These are phyloP conservation scores for Clepsis dumicolana DNA, from an alignment of 2,888 invertebrate species.

Conservation along the genomic window DNA sequence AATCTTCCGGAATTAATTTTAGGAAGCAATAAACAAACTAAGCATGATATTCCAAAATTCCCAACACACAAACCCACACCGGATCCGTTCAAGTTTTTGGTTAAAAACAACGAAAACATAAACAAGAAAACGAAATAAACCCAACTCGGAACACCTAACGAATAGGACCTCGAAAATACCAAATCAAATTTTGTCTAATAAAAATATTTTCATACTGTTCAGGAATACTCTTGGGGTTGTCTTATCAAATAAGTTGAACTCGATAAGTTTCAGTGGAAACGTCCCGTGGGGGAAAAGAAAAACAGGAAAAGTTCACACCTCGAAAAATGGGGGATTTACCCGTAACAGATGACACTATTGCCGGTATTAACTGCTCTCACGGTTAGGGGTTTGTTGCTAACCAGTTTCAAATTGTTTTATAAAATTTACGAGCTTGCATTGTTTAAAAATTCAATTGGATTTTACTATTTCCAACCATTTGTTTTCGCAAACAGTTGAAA, in stretches of 20 bases:
- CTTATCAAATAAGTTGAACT: constrained; percentile 76
- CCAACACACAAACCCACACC: constrained; percentile 3
- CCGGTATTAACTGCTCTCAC: constrained; percentile 11
- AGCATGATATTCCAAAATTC: constrained; percentile 2
- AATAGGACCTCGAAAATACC: constrained; percentile 31
- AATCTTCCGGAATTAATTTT: neutral
- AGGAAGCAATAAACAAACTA: neutral
- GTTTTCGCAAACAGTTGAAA: too few species aligned
- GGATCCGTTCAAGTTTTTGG: constrained; percentile 8
- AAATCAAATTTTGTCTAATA: constrained; percentile 49
- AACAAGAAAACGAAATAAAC: constrained; percentile 23
- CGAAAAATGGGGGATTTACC: constrained; percentile 53
- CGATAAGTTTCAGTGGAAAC: constrained; percentile 66
- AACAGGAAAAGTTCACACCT: constrained; percentile 59
- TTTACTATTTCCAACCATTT: too few species aligned
- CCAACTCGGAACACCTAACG: constrained; percentile 26
- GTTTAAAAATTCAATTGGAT: neutral
- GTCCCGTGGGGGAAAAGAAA: constrained; percentile 54
- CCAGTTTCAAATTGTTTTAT: neutral
- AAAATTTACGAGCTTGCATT: neutral
- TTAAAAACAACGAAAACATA: constrained; percentile 24
- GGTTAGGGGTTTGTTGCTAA: neutral
- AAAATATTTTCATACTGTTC: constrained; percentile 51
- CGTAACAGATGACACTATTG: constrained; percentile 27
- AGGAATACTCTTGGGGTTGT: constrained; percentile 47